Conservation (phyloP, 2,113 vertebrate species). For the Planiliza haematocheilus region DNA sequence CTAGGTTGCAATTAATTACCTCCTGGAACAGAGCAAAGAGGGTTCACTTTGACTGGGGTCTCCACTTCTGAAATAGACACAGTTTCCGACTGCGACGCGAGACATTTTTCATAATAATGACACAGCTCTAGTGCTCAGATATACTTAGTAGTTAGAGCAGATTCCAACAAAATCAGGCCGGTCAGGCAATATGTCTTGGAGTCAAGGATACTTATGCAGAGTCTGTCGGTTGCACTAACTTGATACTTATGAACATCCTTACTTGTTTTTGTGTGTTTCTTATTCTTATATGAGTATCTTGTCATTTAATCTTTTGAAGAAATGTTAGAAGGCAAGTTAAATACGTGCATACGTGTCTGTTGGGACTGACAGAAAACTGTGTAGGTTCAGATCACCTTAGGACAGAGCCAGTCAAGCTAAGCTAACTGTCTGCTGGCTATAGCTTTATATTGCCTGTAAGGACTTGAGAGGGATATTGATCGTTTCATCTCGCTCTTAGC, state of each 20-base stretch:
- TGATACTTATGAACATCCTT: neutral
- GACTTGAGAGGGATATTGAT: conserved; percentile 12
- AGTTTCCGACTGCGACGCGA: conserved; percentile 18
- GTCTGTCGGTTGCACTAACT: neutral
- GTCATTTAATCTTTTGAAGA: no score
- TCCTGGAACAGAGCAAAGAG: conserved; percentile 40
- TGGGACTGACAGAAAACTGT: neutral
- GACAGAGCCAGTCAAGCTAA: neutral
- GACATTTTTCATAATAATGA: conserved; percentile 16
- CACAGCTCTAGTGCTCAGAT: conserved; percentile 25
- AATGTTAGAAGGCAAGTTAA: no score
- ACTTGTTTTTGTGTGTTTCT: neutral
- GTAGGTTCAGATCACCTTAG: neutral
- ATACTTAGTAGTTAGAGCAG: neutral
- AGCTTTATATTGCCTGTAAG: no score
- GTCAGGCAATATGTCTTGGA: conserved; percentile 1
- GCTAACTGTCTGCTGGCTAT: no score
- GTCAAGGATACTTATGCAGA: neutral
- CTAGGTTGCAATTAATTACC: conserved; percentile 70
- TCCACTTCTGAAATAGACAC: conserved; percentile 43
- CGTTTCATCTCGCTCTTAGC: neutral
- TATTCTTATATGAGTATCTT: no score
- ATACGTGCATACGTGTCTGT: neutral
- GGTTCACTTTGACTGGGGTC: conserved; percentile 31
- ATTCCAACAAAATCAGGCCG: conserved; percentile 33